Conservation (phyloP, 1,140 invertebrate species). For the Parapsyche elsis region DNA sequence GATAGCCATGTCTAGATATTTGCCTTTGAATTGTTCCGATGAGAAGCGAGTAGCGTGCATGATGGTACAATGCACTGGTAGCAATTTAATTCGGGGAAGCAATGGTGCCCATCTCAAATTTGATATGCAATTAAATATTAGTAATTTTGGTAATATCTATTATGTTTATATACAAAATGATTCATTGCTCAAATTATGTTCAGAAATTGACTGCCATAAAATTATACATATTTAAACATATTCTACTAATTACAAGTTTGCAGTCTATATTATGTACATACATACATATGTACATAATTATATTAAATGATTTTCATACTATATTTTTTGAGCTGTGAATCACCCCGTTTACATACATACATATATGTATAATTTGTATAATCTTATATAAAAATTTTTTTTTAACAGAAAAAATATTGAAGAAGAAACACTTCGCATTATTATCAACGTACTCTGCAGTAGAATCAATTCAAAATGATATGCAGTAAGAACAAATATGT, state of each 20-base stretch:
- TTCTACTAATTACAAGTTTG: too few species aligned
- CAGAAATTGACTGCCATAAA: too few species aligned
- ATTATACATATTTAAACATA: too few species aligned
- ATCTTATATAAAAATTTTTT: neutral
- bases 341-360: too few species aligned
- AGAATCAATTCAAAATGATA: neutral
- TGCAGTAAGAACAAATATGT: neutral
- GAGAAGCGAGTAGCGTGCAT: neutral
- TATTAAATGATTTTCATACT: neutral
- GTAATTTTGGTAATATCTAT: slow-evolving; percentile 16
- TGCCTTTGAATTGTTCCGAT: slow-evolving; percentile 28
- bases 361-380: neutral
- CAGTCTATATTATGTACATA: neutral
- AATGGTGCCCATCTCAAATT: slow-evolving; percentile 14
- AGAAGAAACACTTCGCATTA: neutral
- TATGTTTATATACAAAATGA: neutral
- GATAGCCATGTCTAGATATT: neutral
- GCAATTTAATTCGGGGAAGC: neutral
- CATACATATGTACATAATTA: slow-evolving; percentile 1
- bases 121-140: neutral
- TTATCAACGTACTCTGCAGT: neutral
- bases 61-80: neutral
- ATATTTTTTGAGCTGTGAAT: too few species aligned
- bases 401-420: neutral
- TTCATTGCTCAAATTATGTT: neutral